These are phyloP conservation scores for Lanius collurio DNA, from an alignment of 2,113 vertebrate species.

Conservation along the genomic window DNA sequence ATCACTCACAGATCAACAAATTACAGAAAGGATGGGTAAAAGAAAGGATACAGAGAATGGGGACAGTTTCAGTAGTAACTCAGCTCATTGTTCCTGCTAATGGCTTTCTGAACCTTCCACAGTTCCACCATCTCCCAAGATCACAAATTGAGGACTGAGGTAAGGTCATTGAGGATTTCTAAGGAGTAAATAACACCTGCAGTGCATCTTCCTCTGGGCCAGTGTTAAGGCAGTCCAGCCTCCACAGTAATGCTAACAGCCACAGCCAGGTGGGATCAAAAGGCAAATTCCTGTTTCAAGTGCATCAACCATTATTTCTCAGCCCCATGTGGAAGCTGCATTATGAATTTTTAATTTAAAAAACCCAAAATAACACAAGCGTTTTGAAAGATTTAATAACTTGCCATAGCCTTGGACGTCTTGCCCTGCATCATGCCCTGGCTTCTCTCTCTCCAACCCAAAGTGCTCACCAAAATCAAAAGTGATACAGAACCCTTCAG, in stretches of 20 bases:
- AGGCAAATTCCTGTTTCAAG: background rate
- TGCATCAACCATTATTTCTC: background rate
- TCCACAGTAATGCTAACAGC: background rate
- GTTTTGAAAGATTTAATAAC: background rate
- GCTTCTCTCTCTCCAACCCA: background rate
- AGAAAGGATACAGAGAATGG: background rate
- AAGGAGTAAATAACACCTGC: background rate
- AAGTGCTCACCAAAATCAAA: background rate
- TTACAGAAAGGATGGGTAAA: background rate
- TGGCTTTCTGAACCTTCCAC: background rate
- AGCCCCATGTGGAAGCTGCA: background rate
- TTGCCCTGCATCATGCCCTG: background rate
- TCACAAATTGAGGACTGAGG: background rate
- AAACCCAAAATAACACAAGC: background rate
- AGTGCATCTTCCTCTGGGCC: background rate
- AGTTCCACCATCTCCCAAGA: background rate
- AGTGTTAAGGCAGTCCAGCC: background rate
- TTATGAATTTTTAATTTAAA: background rate
- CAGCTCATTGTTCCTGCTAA: background rate
- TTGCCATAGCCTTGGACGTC: background rate
- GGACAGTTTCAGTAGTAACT: background rate
- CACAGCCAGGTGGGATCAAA: background rate
- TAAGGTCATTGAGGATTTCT: background rate
- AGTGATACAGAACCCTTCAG: background rate
- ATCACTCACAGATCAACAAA: background rate